A percentile compares a stretch with the other conserved stretches of the same genome.
Conservation (phyloP, 2,113 vertebrate species). For the Saimiri boliviensis region DNA sequence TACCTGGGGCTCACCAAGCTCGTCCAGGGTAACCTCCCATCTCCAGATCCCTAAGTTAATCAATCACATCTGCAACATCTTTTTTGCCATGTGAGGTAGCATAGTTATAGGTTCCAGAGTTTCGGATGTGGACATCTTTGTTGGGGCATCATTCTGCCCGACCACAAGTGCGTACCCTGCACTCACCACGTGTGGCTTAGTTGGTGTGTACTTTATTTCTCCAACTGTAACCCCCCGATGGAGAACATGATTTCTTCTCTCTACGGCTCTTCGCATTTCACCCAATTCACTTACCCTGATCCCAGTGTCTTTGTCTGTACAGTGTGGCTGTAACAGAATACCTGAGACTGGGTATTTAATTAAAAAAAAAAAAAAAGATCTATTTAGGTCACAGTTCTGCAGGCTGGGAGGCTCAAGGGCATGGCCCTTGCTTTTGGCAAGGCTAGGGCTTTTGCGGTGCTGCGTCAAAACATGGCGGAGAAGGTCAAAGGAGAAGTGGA, state of each 20-base stretch:
- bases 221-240: background rate
- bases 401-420: background rate
- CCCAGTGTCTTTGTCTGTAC: background rate
- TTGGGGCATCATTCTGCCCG: rapidly evolving
- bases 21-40: rapidly evolving
- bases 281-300: background rate
- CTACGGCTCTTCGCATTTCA: background rate
- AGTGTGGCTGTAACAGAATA: background rate
- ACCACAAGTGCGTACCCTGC: rapidly evolving
- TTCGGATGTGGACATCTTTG: rapidly evolving
- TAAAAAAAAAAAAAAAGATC: background rate
- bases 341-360: background rate
- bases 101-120: background rate
- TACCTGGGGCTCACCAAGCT: background rate
- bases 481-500: background rate
- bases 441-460: background rate
- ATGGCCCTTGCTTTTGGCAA: background rate
- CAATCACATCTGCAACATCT: background rate
- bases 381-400: background rate
- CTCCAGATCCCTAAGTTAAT: background rate
- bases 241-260: background rate
- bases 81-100: background rate
- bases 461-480: background rate
- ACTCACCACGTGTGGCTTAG: rapidly evolving
- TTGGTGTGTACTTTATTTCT: background rate